Evolutionary conservation across 2,797 vertebrate genomes (phyloP), one percentile per base, ranked within the genome.

Genomic region (Dendrocincla tyrannina): DNA sequence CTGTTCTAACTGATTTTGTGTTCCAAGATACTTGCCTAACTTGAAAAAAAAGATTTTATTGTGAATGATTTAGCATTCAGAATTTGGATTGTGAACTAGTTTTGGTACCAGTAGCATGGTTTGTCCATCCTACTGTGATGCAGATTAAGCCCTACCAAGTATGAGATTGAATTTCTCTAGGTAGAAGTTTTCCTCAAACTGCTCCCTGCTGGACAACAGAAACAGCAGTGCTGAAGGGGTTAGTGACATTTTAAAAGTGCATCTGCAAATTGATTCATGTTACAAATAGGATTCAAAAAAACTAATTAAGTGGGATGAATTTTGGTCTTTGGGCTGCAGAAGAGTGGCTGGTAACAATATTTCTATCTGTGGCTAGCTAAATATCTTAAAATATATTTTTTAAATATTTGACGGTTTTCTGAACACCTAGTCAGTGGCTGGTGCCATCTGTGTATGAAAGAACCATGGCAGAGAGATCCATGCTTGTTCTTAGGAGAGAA

Each of bases 101-200:
- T 86, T 39, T 59, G n/a, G n/a, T 81, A 11, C 30, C 0, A 0
- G 23, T 69, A 19, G 25, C 5, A 5, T 10, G 7, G 28, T 39
- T 37, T 13, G 1, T 63, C 25, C 33, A 32, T 60, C 35, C 18
- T 39, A 3, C 20, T 55, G 64, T 70, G 63, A 63, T 52, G 47
- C n/a, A 59, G 33, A 41, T 56, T 13, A 63, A 89, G 9, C 41
- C 24, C 42, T 53, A 35, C 11, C 17, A 30, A 55, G n/a, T 39
- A 72, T 17, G 41, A 55, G 47, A 37, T 9, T 70, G 39, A 84
- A 53, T 67, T 91, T 84, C 53, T 88, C 44, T 37, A 32, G n/a
- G 25, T 39, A 33, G 39, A 53, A 55, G n/a, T 56, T 78, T 47
- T 72, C 8, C 37, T 86, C 39, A 68, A 37, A 39, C 10, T 9